These are phyloP conservation scores for Channallabes apus DNA, from an alignment of 2,797 vertebrate genomes.

Conservation along the genomic window DNA sequence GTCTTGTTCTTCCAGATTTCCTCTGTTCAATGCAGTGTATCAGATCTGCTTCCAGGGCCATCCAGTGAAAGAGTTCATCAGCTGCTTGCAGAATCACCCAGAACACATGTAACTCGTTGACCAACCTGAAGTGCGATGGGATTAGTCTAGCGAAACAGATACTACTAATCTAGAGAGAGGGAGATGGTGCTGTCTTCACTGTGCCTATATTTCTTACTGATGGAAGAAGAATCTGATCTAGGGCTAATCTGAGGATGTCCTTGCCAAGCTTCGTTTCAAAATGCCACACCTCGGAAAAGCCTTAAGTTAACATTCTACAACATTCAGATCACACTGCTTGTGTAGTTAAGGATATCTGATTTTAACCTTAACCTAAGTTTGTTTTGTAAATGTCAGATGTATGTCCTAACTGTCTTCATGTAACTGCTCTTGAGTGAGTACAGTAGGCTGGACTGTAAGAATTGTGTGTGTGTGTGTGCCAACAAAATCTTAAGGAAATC, in stretches of 20 bases:
- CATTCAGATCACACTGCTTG: background rate
- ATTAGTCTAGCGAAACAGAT: background rate
- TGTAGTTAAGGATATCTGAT: background rate
- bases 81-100: constrained; percentile 92
- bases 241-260: constrained; percentile 14
- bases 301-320: constrained; percentile 2
- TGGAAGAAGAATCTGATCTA: background rate
- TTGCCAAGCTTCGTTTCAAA: background rate
- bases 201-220: constrained; percentile 36
- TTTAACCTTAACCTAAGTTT: constrained; percentile 7
- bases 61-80: constrained; percentile 86
- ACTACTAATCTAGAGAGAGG: background rate
- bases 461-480: background rate
- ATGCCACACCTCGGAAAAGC: background rate
- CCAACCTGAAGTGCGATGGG: background rate
- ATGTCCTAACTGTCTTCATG: constrained; percentile 31
- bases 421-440: background rate
- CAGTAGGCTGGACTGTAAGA: constrained; percentile 9
- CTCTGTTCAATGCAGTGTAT: constrained; percentile 91
- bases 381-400: constrained; percentile 19
- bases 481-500: background rate
- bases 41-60: constrained; percentile 87
- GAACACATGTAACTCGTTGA: constrained; percentile 80
- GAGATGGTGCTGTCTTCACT: constrained; percentile 14
- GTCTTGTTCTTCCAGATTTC: constrained; percentile 77